Conservation (phyloP, 2,888 invertebrate species). For the Cyrtodaria siliqua region DNA sequence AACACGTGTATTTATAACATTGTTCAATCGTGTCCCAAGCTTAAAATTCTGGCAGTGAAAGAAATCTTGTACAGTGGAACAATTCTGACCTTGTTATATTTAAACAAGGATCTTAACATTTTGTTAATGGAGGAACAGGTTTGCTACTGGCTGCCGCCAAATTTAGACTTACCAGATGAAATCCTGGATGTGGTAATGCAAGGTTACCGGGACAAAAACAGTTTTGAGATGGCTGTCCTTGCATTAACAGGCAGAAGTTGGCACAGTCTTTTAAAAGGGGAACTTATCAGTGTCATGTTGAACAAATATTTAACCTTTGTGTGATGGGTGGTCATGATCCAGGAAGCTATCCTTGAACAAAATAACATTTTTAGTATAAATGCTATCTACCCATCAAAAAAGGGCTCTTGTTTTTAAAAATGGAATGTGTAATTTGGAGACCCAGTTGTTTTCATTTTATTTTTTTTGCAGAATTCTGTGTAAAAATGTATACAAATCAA, state of each 20-base stretch:
- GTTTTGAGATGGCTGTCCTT: neutral
- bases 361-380: no score
- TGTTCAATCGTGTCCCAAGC: constrained; percentile 53
- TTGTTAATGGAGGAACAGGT: constrained; percentile 63
- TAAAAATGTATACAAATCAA: no score
- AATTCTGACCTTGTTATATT: constrained; percentile 54
- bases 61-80: constrained; percentile 62
- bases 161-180: neutral
- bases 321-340: no score
- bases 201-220: neutral
- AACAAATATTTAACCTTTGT: constrained; percentile 1
- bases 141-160: constrained; percentile 15
- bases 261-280: neutral
- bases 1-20: constrained; percentile 55
- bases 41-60: constrained; percentile 60
- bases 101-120: constrained; percentile 52
- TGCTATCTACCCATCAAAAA: no score
- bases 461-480: no score
- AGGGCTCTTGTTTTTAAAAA: no score
- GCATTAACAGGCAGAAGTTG: neutral
- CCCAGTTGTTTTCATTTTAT: no score
- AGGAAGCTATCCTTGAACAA: no score
- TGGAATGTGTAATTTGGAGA: no score
- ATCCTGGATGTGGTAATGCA: neutral
- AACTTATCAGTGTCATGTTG: neutral